Percentiles rank a stretch among this genome's conserved stretches.
Evolutionary conservation across 2,888 invertebrate genomes (phyloP).

Genomic region (Latrodectus elegans): DNA sequence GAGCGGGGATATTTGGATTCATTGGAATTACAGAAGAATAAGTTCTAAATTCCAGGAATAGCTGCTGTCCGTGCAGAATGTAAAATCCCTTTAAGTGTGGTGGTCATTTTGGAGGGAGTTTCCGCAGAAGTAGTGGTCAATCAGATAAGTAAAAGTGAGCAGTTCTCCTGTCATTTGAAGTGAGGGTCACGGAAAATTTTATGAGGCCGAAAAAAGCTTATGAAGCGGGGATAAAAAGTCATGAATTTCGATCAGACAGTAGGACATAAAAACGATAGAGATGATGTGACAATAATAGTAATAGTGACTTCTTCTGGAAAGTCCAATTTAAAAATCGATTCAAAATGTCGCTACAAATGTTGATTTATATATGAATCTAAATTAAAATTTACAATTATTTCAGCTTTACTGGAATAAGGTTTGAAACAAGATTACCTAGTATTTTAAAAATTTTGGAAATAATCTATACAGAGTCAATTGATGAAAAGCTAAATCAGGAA

Average conservation of each 20-base stretch:
- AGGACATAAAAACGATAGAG: neutral
- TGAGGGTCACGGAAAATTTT: neutral
- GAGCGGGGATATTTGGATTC: constrained; percentile 39
- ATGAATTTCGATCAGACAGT: neutral
- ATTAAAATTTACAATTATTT: too few relatives aligned
- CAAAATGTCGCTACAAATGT: too few relatives aligned
- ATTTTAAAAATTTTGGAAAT: too few relatives aligned
- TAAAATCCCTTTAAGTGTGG: constrained; percentile 24
- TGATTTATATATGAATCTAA: too few relatives aligned
- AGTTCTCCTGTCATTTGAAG: neutral
- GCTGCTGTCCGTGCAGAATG: constrained; percentile 35
- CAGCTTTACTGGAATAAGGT: too few relatives aligned
- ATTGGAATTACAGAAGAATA: constrained; percentile 62
- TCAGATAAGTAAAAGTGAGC: neutral
- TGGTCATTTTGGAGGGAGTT: constrained; percentile 24
- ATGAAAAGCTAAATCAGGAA: too few relatives aligned
- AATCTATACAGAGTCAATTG: too few relatives aligned
- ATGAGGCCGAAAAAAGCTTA: neutral
- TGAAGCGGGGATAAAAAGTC: neutral
- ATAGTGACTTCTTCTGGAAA: too few relatives aligned
- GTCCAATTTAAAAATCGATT: too few relatives aligned
- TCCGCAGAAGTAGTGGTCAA: constrained; percentile 3
- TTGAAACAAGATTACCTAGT: too few relatives aligned
- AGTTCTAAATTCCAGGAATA: constrained; percentile 39
- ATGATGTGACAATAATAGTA: too few relatives aligned